Percentiles rank a stretch among this genome's conserved stretches.
Evolutionary conservation across 2,797 vertebrate genomes (phyloP).

Genomic region (Sebastes miniatus): DNA sequence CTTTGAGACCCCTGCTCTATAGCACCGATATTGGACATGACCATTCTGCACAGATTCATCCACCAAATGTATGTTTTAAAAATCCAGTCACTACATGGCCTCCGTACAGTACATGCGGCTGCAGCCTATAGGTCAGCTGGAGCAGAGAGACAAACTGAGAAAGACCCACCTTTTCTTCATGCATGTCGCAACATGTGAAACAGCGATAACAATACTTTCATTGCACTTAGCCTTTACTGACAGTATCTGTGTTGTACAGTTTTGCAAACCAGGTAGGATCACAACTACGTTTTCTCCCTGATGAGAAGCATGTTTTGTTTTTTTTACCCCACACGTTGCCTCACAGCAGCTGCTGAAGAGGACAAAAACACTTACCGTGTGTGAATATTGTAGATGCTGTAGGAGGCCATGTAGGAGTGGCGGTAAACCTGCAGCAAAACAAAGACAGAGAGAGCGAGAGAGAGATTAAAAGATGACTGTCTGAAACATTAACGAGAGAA

Average conservation of each 20-base stretch:
- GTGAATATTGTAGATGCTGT: conserved; percentile 85
- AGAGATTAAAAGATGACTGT: conserved; percentile 42
- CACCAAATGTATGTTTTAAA: neutral
- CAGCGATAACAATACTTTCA: neutral
- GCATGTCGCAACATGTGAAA: neutral
- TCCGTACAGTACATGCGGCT: neutral
- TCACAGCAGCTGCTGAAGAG: neutral
- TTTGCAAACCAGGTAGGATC: neutral
- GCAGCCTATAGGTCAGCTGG: neutral
- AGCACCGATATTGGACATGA: neutral
- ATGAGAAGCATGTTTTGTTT: neutral
- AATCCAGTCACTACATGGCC: neutral
- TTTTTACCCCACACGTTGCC: neutral
- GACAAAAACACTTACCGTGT: conserved; percentile 73
- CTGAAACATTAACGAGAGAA: conserved; percentile 32
- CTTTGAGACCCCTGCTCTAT: neutral
- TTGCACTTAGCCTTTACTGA: neutral
- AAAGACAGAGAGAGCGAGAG: conserved; percentile 14
- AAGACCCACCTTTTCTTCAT: neutral
- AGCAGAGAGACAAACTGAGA: neutral
- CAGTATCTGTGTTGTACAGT: neutral
- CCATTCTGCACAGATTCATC: neutral
- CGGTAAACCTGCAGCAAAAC: conserved; percentile 78
- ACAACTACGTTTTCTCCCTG: neutral
- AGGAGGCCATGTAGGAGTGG: conserved; percentile 83